Base-by-base conservation (phyloP, 2,888 invertebrate genomes). In the Ischnus inquisitorius region DNA sequence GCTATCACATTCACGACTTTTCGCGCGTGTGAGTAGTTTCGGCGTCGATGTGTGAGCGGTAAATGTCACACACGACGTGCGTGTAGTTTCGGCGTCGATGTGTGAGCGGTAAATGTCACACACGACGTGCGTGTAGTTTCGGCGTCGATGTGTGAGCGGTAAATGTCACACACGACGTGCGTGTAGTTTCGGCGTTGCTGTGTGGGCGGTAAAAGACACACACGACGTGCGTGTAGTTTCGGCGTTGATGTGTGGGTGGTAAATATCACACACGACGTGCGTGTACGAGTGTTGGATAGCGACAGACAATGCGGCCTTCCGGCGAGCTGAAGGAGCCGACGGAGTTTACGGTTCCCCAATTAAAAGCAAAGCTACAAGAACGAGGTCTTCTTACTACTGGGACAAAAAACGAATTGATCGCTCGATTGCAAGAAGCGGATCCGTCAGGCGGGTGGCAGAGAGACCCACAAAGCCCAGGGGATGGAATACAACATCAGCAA, bases 251-350 rank as follows among this genome's bases (percentile, higher is more conserved):
- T 48, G 48, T 48, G 14, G 8, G 48, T 3, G 14, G 12, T n/a
- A 48, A 3, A 48, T 39, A 8, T 3, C 3, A 48, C 48, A 48
- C 14, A 48, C 14, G 48, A 14, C 14, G 12, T 48, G 12, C 48
- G 48, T 10, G 8, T 3, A 48, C 48, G 48, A 48, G 39, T 8
- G 39, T 39, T 39, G 39, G 4, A 39, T 39, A 5, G 3, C 39
- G 8, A 39, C 8, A 8, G 4, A 62, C 34, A 41, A 16, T 39
- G 41, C 12, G n/a, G 60, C 22, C n/a, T 69, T 34, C 4, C 19
- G 64, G 4, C 14, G 57, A n/a, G 25, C 60, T 62, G 71, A 25
- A 62, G n/a, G 78, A 79, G 48, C 39, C 69, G n/a, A 79, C 12
- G 8, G 71, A 71, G 6, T 79, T 71, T 25, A 79, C 78, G 8